Percentiles rank a stretch among this genome's conserved stretches.
These are phyloP conservation scores for Helobdella robusta DNA, from an alignment of 2,888 invertebrate species.

Conservation along the genomic window DNA sequence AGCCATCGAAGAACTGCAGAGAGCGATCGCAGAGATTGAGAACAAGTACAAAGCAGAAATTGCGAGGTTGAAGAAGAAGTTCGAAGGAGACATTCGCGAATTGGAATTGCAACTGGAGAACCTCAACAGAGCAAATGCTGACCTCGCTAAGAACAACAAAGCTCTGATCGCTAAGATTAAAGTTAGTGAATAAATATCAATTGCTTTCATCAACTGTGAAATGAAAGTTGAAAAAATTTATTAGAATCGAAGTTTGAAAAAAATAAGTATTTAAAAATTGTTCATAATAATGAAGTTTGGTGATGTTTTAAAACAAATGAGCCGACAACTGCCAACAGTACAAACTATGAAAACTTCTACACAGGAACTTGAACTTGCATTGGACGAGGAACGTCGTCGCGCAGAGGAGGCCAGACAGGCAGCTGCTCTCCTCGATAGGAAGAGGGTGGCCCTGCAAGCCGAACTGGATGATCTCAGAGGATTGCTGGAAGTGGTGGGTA, in stretches of 20 bases:
- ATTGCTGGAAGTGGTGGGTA: conserved; percentile 49
- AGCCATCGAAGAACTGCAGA: conserved; percentile 49
- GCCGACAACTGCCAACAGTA: not conserved
- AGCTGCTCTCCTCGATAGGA: conserved; percentile 44
- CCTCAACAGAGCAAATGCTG: conserved; percentile 38
- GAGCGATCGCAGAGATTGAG: conserved; percentile 49
- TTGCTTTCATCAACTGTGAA: not conserved
- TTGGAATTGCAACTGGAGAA: conserved; percentile 41
- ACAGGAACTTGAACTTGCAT: conserved; percentile 45
- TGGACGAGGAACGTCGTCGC: conserved; percentile 45
- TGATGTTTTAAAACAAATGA: not conserved
- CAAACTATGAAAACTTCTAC: too few species aligned
- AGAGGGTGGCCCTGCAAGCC: conserved; percentile 62
- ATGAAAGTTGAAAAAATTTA: not conserved
- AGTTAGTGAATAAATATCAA: conserved; percentile 45
- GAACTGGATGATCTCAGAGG: conserved; percentile 77
- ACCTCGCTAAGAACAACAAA: conserved; percentile 91
- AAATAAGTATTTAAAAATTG: not conserved
- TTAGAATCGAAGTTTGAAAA: not conserved
- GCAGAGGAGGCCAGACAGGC: conserved; percentile 45
- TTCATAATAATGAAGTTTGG: not conserved
- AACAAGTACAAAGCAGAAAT: conserved; percentile 49
- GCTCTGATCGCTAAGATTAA: conserved; percentile 83
- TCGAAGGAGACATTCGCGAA: conserved; percentile 48
- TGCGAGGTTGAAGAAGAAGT: conserved; percentile 49